Evolutionary conservation across 1,140 invertebrate genomes (phyloP), one percentile per base, ranked within the genome.

Genomic region (Calliopsis andreniformis): DNA sequence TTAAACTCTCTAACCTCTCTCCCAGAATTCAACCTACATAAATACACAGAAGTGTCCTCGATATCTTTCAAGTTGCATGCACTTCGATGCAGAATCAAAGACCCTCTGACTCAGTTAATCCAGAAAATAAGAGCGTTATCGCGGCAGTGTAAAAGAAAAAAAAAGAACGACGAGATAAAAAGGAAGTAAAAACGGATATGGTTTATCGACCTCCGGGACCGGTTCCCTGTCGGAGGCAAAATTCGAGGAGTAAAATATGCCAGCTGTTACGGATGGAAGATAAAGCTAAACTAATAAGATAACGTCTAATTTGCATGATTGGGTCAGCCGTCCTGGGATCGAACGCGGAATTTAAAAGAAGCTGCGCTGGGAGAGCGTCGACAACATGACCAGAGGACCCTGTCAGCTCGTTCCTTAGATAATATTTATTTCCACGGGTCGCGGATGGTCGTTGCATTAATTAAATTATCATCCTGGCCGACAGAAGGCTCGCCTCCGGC

Each of bases 271-370:
- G 71, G 71, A 67, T 67, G 63, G 49, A n/a, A 66, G 63, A 75
- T 75, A 75, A 75, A 75, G 71, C 63, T 39, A 59, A 75, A 67
- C 71, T 75, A 75, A 75, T 75, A 75, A 75, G 71, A 75, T 75
- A 75, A 75, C 71, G 63, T 67, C 71, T 75, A 75, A 75, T 75
- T 75, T 75, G 71, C 71, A 75, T 75, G 71, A 75, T 75, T 67
- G 71, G 63, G 51, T 67, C 63, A 75, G 51, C 62, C 63, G 62
- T 73, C 16, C 62, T 43, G 62, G 71, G 71, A 75, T 75, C 71
- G 62, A 75, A 75, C 16, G n/a, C 30, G 20, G 71, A 73, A 73
- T 73, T 43, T 73, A 73, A 73, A 73, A 55, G 70, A 66, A 73
- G 49, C 51, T 32, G 28, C 20, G 10, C 35, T 20, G 25, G 14